Evolutionary conservation across 2,113 vertebrate species (phyloP), one percentile per base, ranked within the genome.

Genomic region (Spermophilus dauricus): DNA sequence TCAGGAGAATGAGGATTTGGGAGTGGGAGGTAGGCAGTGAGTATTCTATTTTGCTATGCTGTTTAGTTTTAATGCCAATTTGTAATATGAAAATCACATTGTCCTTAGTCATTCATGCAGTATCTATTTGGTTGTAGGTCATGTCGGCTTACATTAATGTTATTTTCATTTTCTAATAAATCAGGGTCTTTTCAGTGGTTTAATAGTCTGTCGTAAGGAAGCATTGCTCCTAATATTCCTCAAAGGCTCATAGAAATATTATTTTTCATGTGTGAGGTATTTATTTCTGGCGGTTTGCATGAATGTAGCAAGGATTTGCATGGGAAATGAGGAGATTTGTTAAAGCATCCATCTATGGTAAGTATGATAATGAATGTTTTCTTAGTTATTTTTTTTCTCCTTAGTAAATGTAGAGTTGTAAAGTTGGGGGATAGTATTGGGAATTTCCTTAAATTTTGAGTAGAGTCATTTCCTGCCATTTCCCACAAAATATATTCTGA

Each of bases 281-380:
- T 97, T 92, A 69, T 98, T 98, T 98, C 94, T 97, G n/a, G 95
- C 96, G 61, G 84, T 98, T 98, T 98, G 98, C 97, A 98, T 98
- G 37, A 72, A 96, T 76, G 97, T 82, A 93, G 83, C 61, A 56
- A 56, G 75, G 69, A 98, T 98, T 98, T 98, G 70, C 95, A 86
- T 98, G 97, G 70, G 94, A 99, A 98, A 98, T 92, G 95, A 97
- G 70, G 65, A 97, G 76, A 97, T 77, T 96, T 89, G 32, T 30
- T 90, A 93, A 98, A 97, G 72, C 26, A 95, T 95, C 32, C 39
- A 86, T 78, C 75, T 53, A 32, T 95, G 91, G 63, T 91, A 82
- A 95, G 2, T 13, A 95, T 91, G 73, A n/a, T 70, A 82, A 91
- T 97, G 83, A 92, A 65, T 96, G 24, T 95, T 86, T 94, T 58